A percentile compares a stretch with the other conserved stretches of the same genome.
Conservation (phyloP, 2,113 vertebrate genomes). For the Galeopterus variegatus region DNA sequence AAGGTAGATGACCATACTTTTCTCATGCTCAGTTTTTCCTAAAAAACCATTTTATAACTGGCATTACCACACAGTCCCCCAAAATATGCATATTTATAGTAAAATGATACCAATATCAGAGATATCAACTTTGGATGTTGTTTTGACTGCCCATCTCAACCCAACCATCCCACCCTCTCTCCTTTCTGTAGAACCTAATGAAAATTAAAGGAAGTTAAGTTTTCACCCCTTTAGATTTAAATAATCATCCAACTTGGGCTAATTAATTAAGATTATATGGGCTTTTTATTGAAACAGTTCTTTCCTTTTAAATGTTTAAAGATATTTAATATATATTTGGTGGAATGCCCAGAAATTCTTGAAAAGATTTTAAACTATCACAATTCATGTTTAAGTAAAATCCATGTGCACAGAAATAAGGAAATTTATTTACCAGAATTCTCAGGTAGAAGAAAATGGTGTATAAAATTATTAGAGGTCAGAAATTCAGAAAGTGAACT, state of each 20-base stretch:
- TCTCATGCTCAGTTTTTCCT: neutral
- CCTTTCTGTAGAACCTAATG: conserved; percentile 45
- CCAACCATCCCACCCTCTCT: neutral
- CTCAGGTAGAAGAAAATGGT: neutral
- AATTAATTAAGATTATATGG: neutral
- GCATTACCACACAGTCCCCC: neutral
- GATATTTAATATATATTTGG: conserved; percentile 6
- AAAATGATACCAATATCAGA: conserved; percentile 30
- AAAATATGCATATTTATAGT: neutral
- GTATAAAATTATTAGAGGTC: conserved; percentile 19
- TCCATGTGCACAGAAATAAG: neutral
- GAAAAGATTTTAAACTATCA: conserved; percentile 24
- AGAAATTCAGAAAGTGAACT: conserved; percentile 53
- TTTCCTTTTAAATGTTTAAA: conserved; percentile 7
- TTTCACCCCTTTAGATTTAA: conserved; percentile 31
- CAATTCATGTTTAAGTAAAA: conserved; percentile 57
- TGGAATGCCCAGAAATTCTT: conserved; percentile 43
- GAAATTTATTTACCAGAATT: conserved; percentile 53
- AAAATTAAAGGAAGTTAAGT: conserved; percentile 58
- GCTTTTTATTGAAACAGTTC: conserved; percentile 15
- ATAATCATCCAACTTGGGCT: conserved; percentile 20
- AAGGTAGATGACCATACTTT: neutral
- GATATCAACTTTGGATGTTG: neutral
- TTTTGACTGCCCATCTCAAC: neutral
- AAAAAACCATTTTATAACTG: neutral